These are phyloP conservation scores for Leucopsar rothschildi DNA, from an alignment of 2,113 vertebrate genomes.

Conservation along the genomic window DNA sequence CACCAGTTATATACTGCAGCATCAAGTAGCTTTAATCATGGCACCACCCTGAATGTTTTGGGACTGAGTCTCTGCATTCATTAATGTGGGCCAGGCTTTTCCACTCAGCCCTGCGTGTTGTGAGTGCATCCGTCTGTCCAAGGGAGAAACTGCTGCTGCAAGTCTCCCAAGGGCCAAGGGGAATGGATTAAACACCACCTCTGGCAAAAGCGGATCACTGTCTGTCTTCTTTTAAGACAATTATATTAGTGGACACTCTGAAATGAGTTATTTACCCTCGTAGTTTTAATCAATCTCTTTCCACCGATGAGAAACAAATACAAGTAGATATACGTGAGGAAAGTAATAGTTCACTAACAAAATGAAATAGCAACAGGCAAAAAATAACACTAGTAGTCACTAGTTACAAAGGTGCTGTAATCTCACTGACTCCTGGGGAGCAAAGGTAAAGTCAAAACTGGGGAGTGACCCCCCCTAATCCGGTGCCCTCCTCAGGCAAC, in stretches of 20 bases:
- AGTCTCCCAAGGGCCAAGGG: background rate
- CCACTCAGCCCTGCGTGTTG: fast-evolving
- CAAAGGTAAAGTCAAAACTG: background rate
- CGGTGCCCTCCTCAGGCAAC: fast-evolving
- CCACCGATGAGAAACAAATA: background rate
- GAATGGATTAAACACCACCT: background rate
- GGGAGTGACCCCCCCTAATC: background rate
- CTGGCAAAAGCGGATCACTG: fast-evolving
- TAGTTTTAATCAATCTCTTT: background rate
- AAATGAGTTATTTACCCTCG: background rate
- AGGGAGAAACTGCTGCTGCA: background rate
- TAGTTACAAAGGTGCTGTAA: background rate
- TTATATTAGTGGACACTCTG: background rate
- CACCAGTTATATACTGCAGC: background rate
- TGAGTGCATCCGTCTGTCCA: fast-evolving
- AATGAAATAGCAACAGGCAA: background rate
- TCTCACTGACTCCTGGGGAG: background rate
- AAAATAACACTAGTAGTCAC: background rate
- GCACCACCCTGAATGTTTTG: background rate
- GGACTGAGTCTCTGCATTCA: background rate
- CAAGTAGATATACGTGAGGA: fast-evolving
- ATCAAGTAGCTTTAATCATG: background rate
- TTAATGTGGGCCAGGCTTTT: background rate
- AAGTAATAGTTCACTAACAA: background rate
- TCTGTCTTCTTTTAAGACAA: background rate